Evolutionary conservation across 2,888 invertebrate species (phyloP), one percentile per base, ranked within the genome.

Genomic region (Apoda limacodes): DNA sequence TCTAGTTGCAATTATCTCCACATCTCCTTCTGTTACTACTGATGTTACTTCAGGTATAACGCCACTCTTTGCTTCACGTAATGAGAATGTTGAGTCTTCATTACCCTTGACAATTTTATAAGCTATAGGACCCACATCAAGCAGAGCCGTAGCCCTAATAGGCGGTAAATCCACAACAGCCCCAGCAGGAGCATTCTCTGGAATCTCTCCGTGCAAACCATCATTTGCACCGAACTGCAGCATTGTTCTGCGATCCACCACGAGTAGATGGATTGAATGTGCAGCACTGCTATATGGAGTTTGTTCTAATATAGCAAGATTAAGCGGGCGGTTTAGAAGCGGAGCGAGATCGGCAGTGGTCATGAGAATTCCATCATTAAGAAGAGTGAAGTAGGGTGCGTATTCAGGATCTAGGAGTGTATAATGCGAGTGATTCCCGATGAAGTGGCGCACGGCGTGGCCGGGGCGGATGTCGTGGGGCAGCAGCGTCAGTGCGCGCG

Each of bases 401-500:
- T 87, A 92, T 42, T 89, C 91, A 28, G 90, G 91, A 54, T 93
- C 90, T 52, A 92, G 71, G 43, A 82, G 67, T 33, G 84, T 82
- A 53, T 83, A 82, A 38, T 81, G 67, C 30, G 72, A 76, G 44
- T 71, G 82, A 54, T 82, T 82, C 43, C 82, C 80, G 45, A 83
- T 81, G 69, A 93, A 91, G 57, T 90, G 88, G 62, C 89, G 89
- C 56, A 94, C 89, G 61, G 91, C 92, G 74, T 90, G 93, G 28
- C 94, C 94, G 3, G 94, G 93, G 61, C 92, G 90, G 48, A 92
- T 91, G 62, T 95, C 94, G 70, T 94, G 93, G 28, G 94, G 93
- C 59, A 94, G 84, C 54, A 93, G 88, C 45, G 87, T 83, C 35
- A 85, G 56, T 43, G 74, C 70, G 49, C 55, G 58, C 39, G 66